Conservation (phyloP, 2,888 invertebrate species). For the Aspidiotus destructor region DNA sequence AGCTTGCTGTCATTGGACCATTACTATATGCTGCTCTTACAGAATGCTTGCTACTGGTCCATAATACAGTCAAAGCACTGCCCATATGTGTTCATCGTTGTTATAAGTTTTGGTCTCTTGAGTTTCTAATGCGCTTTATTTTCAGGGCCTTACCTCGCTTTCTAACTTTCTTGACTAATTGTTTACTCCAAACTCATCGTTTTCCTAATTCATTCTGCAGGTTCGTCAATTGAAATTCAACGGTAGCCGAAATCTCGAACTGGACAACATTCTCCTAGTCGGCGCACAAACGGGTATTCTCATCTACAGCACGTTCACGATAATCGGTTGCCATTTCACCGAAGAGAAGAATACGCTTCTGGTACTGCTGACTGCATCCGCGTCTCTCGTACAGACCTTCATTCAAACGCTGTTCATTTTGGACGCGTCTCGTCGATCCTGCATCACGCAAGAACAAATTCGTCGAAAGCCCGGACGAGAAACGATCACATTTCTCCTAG, state of each 20-base stretch:
- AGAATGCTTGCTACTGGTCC: no score
- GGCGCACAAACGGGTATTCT: slow-evolving; percentile 92
- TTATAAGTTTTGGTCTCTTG: no score
- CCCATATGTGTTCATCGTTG: no score
- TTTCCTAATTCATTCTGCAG: slow-evolving; percentile 37
- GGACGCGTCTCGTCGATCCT: slow-evolving; percentile 68
- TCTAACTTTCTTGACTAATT: no score
- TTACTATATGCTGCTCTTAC: no score
- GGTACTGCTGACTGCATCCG: slow-evolving; percentile 71
- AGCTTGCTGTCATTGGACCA: no score
- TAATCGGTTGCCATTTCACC: slow-evolving; percentile 85
- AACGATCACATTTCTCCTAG: slow-evolving; percentile 81
- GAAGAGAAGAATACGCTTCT: slow-evolving; percentile 68
- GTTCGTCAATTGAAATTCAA: slow-evolving; percentile 77
- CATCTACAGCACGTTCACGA: slow-evolving; percentile 85
- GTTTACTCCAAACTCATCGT: no score
- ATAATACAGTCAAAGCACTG: no score
- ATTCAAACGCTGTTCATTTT: slow-evolving; percentile 85
- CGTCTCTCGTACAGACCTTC: slow-evolving; percentile 77
- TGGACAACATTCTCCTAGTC: slow-evolving; percentile 82
- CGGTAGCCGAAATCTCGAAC: slow-evolving; percentile 65
- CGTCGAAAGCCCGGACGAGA: slow-evolving; percentile 83
- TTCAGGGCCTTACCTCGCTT: no score
- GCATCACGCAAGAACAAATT: slow-evolving; percentile 49
- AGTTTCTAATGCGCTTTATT: no score